Conservation (phyloP, 2,113 vertebrate genomes). For the Paradisaea rubra region DNA sequence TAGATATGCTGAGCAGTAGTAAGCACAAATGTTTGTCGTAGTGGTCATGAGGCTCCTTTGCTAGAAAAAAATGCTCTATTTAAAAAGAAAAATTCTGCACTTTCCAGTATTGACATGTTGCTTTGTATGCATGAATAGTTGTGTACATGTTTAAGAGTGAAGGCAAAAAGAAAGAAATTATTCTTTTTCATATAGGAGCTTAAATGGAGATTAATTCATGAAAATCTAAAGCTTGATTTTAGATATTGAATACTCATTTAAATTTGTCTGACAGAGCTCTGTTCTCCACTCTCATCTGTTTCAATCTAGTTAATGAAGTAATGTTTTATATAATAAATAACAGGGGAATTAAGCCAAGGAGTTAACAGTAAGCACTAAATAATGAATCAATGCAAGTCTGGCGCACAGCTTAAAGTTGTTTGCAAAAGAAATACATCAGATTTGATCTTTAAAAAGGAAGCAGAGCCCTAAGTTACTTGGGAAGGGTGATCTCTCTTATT, state of each 20-base stretch:
- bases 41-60: background rate
- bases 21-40: background rate
- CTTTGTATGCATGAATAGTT: background rate
- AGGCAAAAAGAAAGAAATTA: background rate
- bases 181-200: background rate
- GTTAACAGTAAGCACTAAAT: slow-evolving; percentile 1
- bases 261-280: background rate
- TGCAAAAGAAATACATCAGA: background rate
- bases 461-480: background rate
- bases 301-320: slow-evolving; percentile 24
- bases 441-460: background rate
- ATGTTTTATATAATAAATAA: slow-evolving; percentile 9
- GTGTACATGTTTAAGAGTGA: background rate
- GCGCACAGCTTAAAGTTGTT: background rate
- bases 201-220: background rate
- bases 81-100: background rate
- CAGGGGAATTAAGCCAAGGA: background rate
- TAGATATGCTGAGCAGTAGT: background rate
- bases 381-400: background rate
- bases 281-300: background rate
- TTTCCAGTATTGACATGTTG: background rate
- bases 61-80: background rate
- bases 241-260: background rate
- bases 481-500: background rate
- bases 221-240: slow-evolving; percentile 1